Conservation (phyloP, 2,888 invertebrate genomes). For the Latrodectus hesperus region DNA sequence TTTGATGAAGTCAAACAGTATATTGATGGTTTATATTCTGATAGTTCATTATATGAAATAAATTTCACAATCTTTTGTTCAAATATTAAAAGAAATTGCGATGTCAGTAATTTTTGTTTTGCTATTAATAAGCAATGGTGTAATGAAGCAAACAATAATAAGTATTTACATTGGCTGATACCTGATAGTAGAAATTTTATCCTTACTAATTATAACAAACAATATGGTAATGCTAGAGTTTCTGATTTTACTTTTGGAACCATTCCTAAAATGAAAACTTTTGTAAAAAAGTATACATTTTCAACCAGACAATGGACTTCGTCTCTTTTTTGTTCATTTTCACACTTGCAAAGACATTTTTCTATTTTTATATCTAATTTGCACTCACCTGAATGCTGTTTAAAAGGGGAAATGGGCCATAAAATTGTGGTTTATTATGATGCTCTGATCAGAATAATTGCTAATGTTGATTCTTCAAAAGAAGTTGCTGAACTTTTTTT, state of each 20-base stretch:
- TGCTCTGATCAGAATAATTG: slow-evolving; percentile 41
- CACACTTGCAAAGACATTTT: slow-evolving; percentile 50
- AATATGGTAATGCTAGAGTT: slow-evolving; percentile 24
- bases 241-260: slow-evolving; percentile 64
- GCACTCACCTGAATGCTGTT: slow-evolving; percentile 16
- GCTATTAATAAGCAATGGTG: slow-evolving; percentile 51
- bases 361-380: slow-evolving; percentile 36
- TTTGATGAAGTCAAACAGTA: slow-evolving; percentile 22
- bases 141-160: slow-evolving; percentile 25
- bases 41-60: slow-evolving; percentile 38
- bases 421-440: slow-evolving; percentile 51
- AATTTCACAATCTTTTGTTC: slow-evolving; percentile 27
- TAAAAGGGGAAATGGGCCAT: slow-evolving; percentile 29
- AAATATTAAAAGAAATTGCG: slow-evolving; percentile 18
- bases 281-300: slow-evolving; percentile 34
- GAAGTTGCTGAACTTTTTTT: slow-evolving; percentile 38
- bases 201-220: slow-evolving; percentile 9
- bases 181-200: slow-evolving; percentile 13
- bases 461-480: slow-evolving; percentile 23
- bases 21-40: slow-evolving; percentile 18
- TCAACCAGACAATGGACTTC: background rate
- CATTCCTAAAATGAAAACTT: slow-evolving; percentile 37
- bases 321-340: slow-evolving; percentile 53
- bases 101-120: slow-evolving; percentile 36
- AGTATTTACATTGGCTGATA: slow-evolving; percentile 45